These are phyloP conservation scores for Cepphus grylle DNA, from an alignment of 2,113 vertebrate genomes.

Conservation along the genomic window DNA sequence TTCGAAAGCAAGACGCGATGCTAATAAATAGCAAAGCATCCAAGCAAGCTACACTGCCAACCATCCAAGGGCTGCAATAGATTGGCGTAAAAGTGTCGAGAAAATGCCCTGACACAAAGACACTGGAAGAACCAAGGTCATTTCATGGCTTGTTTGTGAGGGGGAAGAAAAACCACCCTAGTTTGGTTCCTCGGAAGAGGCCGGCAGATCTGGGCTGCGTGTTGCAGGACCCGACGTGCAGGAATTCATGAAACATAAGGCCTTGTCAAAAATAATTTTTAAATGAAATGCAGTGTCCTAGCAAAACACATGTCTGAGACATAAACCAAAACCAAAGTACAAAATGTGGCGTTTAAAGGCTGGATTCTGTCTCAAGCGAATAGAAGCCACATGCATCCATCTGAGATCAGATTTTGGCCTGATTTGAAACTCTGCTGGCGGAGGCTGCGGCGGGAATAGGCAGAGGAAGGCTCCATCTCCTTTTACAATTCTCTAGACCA, in stretches of 20 bases:
- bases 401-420: conserved; percentile 23
- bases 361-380: conserved; percentile 18
- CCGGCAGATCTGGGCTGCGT: background rate
- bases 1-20: background rate
- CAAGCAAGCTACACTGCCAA: background rate
- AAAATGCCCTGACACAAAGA: background rate
- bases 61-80: background rate
- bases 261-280: conserved; percentile 37
- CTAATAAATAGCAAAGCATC: background rate
- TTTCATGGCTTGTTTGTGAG: conserved; percentile 1
- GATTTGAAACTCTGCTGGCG: background rate
- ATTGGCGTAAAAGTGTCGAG: background rate
- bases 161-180: background rate
- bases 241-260: conserved; percentile 15
- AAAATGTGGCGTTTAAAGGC: conserved; percentile 14
- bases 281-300: conserved; percentile 51
- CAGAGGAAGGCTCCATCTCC: background rate
- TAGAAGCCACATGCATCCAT: conserved; percentile 36
- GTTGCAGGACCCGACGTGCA: conserved; percentile 6
- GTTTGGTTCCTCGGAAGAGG: background rate
- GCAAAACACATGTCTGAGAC: conserved; percentile 3
- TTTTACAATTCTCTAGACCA: background rate
- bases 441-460: background rate
- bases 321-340: conserved; percentile 28
- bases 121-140: background rate